Conservation (phyloP, 2,113 vertebrate species). For the Stigmatopora nigra region DNA sequence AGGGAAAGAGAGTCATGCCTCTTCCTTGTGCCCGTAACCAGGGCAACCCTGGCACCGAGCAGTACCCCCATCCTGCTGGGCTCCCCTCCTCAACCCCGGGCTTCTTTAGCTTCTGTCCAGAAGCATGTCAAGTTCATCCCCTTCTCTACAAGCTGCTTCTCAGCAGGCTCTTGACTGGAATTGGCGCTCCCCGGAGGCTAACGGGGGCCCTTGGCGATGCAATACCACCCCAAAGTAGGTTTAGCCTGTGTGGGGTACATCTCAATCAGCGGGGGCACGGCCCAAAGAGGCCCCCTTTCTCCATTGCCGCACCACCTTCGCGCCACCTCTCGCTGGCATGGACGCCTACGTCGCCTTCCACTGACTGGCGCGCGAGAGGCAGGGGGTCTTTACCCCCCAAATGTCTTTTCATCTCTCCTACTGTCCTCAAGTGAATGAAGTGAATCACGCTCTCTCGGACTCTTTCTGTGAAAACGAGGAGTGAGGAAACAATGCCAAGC, state of each 20-base stretch:
- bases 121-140: slow-evolving; percentile 69
- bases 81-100: slow-evolving; percentile 29
- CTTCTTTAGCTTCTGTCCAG: slow-evolving; percentile 75
- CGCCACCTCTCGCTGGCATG: slow-evolving; percentile 46
- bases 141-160: slow-evolving; percentile 63
- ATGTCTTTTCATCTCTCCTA: slow-evolving; percentile 56
- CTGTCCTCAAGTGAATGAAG: slow-evolving; percentile 46
- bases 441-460: slow-evolving; percentile 34
- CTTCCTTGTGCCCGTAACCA: slow-evolving; percentile 67
- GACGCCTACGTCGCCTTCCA: slow-evolving; percentile 38
- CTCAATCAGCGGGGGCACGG: slow-evolving; percentile 83
- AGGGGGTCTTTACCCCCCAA: slow-evolving; percentile 21
- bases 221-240: slow-evolving; percentile 46
- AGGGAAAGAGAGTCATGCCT: slow-evolving; percentile 55
- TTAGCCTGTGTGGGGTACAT: slow-evolving; percentile 75
- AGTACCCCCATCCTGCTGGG: slow-evolving; percentile 46
- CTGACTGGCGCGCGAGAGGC: slow-evolving; percentile 38
- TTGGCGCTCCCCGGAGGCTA: slow-evolving; percentile 60
- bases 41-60: slow-evolving; percentile 74
- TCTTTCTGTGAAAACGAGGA: slow-evolving; percentile 45
- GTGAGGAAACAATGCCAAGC: slow-evolving; percentile 55
- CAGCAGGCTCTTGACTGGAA: slow-evolving; percentile 70
- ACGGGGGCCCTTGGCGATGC: slow-evolving; percentile 43
- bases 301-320: slow-evolving; percentile 37
- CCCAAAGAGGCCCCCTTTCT: slow-evolving; percentile 50